Evolutionary conservation across 2,888 invertebrate species (phyloP).

Genomic region (Ligdia adustata): DNA sequence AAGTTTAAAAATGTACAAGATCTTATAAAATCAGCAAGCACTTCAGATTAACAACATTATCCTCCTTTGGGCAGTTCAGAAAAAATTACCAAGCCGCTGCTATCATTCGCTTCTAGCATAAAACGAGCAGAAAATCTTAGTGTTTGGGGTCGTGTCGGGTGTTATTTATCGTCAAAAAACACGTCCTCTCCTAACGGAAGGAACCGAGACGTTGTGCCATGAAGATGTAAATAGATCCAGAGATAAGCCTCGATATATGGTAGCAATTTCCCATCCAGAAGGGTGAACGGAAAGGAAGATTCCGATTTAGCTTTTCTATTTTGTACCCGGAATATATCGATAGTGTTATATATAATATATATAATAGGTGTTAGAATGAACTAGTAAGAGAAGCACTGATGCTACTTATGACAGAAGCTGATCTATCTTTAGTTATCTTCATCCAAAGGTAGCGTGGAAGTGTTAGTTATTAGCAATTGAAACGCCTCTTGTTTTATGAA

Average conservation of each 20-base stretch:
- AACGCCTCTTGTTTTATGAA: too few species aligned
- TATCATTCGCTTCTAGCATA: constrained; percentile 7
- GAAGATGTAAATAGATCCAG: constrained; percentile 69
- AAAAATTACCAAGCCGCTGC: constrained; percentile 2
- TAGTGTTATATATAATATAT: too few species aligned
- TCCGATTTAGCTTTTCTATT: constrained; percentile 57
- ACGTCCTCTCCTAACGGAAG: constrained; percentile 38
- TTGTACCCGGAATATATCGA: constrained; percentile 59
- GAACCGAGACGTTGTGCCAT: constrained; percentile 52
- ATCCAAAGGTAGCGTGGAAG: too few species aligned
- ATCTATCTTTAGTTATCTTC: too few species aligned
- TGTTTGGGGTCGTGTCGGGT: constrained; percentile 28
- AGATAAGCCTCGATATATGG: constrained; percentile 77
- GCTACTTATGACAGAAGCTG: too few species aligned
- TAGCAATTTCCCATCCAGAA: constrained; percentile 70
- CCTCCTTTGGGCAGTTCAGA: too few species aligned
- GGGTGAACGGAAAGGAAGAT: constrained; percentile 68
- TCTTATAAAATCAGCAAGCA: too few species aligned
- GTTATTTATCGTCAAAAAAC: constrained; percentile 25
- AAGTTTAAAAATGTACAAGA: too few species aligned
- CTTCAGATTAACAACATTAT: too few species aligned
- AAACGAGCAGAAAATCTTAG: constrained; percentile 42
- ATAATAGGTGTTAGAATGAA: too few species aligned
- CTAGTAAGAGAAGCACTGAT: too few species aligned
- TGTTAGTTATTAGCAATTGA: too few species aligned